Base-by-base conservation (phyloP, 2,888 invertebrate genomes). In the Euplexia lucipara region DNA sequence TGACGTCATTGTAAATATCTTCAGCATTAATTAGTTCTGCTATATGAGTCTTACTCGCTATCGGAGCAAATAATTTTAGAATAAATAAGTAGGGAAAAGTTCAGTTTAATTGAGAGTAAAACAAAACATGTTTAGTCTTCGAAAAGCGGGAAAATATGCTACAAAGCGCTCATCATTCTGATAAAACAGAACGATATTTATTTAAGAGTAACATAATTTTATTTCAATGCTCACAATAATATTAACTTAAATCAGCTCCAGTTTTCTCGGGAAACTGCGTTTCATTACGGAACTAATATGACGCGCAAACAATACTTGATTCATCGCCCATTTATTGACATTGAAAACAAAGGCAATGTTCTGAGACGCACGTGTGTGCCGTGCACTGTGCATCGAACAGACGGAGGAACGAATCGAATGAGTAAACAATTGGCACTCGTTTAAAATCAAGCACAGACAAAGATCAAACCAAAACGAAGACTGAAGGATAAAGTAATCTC, bases 271-370 rank as follows among this genome's bases (percentile, higher is more conserved):
- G 22, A 48, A 61, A 53, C 56, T 59, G 44, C 62, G 42, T 67
- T 51, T 61, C 42, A 67, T 74, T 54, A 68, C 47, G 54, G 49
- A 73, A 62, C 64, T 49, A 73, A 62, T 59, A 59, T 42, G 60
- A 64, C 16, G 68, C 22, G 58, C 60, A 57, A 68, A 64, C 78
- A 77, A 58, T 68, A 59, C 58, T 64, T 78, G 75, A 78, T 78
- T 78, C 78, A 78, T 68, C 59, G 68, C 47, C 52, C 78, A 78
- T 73, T 65, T 73, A 67, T 54, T 76, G 72, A 72, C 79, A 72
- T 79, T 67, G 75, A 68, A 68, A 68, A 72, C 79, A 79, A 78
- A 78, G 72, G 71, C 72, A 79, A 67, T 69, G 72, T 64, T 67
- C 78, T 64, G 37, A 35, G 67, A 44, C 45, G 61, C 76, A 71